Conservation (phyloP, 2,888 invertebrate species). For the Rhagium mordax region DNA sequence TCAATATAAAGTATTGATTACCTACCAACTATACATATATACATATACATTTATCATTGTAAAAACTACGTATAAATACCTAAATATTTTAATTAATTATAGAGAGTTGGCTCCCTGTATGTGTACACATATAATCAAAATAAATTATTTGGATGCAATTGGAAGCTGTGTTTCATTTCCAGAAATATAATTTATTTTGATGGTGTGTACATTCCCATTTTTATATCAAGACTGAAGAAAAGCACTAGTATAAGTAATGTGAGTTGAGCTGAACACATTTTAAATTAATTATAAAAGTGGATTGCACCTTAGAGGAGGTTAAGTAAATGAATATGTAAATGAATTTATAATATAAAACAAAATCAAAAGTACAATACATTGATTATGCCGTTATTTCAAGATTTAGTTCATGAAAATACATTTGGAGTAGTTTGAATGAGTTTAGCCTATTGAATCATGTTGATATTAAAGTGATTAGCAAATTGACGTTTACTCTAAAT, state of each 20-base stretch:
- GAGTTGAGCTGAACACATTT: conserved; percentile 11
- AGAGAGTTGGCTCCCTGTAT: conserved; percentile 25
- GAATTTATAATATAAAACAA: not conserved
- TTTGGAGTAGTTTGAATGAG: too few species aligned
- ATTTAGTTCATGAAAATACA: too few species aligned
- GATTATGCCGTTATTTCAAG: too few species aligned
- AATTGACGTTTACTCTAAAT: too few species aligned
- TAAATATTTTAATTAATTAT: conserved; percentile 19
- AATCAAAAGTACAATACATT: not conserved
- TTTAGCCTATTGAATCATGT: too few species aligned
- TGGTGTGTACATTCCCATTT: conserved; percentile 26
- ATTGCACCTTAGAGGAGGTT: not conserved
- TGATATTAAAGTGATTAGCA: too few species aligned
- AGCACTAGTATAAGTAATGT: conserved; percentile 23
- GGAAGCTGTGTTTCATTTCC: conserved; percentile 34
- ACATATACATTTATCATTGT: conserved; percentile 9
- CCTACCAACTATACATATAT: not conserved
- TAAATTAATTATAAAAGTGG: not conserved
- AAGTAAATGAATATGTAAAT: not conserved
- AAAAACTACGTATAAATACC: conserved; percentile 24
- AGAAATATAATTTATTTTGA: conserved; percentile 43
- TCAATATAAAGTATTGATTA: conserved; percentile 13
- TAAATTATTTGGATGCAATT: conserved; percentile 51
- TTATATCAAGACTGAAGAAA: conserved; percentile 29
- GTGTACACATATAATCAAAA: conserved; percentile 53